Percentiles rank a stretch among this genome's conserved stretches.
phyloP scores from a whole-genome alignment of 2,888 invertebrate species.

The Erynnis tages region DNA sequence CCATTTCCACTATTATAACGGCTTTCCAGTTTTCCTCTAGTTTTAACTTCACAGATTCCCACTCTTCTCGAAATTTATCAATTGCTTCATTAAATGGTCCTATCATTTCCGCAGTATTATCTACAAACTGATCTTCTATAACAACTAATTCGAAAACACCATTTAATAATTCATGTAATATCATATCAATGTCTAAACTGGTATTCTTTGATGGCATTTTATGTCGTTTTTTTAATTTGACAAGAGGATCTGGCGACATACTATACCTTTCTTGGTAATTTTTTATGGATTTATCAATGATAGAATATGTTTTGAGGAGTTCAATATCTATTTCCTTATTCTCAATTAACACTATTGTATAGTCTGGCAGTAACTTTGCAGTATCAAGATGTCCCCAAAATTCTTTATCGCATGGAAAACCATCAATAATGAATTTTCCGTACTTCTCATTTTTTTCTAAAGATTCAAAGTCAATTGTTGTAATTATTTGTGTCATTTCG shows the following conservation, averaged over 20 bases:
- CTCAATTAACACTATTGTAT: slow-evolving; percentile 79
- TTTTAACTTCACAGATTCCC: slow-evolving; percentile 62
- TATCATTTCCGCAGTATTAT: slow-evolving; percentile 35
- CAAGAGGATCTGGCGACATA: slow-evolving; percentile 54
- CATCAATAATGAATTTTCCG: slow-evolving; percentile 84
- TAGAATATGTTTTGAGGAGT: slow-evolving; percentile 55
- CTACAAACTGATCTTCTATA: slow-evolving; percentile 26
- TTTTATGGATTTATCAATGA: slow-evolving; percentile 51
- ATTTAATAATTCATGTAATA: slow-evolving; percentile 43
- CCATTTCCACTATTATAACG: slow-evolving; percentile 69
- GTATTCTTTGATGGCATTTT: slow-evolving; percentile 34
- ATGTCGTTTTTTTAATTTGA: slow-evolving; percentile 49
- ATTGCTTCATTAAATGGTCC: slow-evolving; percentile 48
- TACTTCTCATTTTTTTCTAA: slow-evolving; percentile 47
- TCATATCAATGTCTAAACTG: slow-evolving; percentile 42
- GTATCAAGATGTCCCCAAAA: slow-evolving; percentile 69
- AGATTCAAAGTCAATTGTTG: slow-evolving; percentile 55
- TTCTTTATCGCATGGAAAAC: slow-evolving; percentile 73
- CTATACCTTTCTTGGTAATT: slow-evolving; percentile 51
- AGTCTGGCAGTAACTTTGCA: slow-evolving; percentile 74
- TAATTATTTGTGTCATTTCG: slow-evolving; percentile 58
- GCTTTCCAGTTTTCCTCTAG: slow-evolving; percentile 63
- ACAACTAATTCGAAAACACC: slow-evolving; percentile 34
- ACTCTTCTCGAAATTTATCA: slow-evolving; percentile 62
- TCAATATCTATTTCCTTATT: slow-evolving; percentile 64